Evolutionary conservation across 2,888 invertebrate species (phyloP), one percentile per base, ranked within the genome.

Genomic region (Alitta virens): DNA sequence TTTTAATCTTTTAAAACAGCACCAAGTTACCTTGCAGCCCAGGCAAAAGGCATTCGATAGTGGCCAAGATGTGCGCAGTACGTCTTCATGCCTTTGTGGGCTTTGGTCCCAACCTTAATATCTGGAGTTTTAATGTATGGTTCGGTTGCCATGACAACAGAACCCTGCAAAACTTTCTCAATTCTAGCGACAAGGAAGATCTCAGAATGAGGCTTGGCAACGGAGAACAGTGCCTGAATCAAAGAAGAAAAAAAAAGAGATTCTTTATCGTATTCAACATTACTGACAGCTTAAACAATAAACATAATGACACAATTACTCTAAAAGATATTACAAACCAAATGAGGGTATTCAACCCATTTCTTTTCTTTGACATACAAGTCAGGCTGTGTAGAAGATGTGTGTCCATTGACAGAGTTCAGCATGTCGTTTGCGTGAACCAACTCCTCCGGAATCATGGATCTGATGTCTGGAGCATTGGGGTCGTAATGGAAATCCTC

Each of bases 21-120:
- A 33, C 33, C 33, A 33, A 7, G 7, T 65, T 67, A 83, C 83
- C 77, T 77, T 0, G 94, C 94, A 23, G 94, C 89, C 96, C 96
- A 97, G n/a, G 92, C 95, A 82, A 97, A 94, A 1, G 96, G 95
- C 92, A 95, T 96, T 67, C 92, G 87, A 79, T 94, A 94, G 74
- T 89, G 89, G 2, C 94, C 93, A 67, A 95, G 87, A 74, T 92
- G 74, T 87, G 81, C 90, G 89, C 73, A 91, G 89, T 81, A 90
- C 90, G 49, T 88, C 86, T 75, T 89, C 89, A 68, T 90, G 67
- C 88, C 87, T 82, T 90, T 91, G 78, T 92, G 89, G 18, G 92
- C 87, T 83, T 94, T 93, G 52, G 72, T 70, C 12, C 75, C 80
- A 5, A 68, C 67, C 62, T 74, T 77, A 46, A 65, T 62, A 67